Base-by-base conservation (phyloP, 2,888 invertebrate genomes). In the Cryptus viduatorius region DNA sequence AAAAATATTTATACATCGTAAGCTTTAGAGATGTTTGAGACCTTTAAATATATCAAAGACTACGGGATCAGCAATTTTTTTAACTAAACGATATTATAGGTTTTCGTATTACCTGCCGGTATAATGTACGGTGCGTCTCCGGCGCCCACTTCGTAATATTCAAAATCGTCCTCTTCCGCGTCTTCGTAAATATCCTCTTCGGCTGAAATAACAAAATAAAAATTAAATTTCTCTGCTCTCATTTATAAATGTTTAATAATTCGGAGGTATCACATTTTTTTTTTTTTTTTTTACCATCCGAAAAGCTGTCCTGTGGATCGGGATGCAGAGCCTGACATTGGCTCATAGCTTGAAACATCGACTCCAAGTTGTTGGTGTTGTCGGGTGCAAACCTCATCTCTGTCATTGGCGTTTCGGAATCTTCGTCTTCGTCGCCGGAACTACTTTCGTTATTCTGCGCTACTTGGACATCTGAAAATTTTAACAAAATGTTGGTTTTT, bases 271-370 rank as follows among this genome's bases (percentile, higher is more conserved):
- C 2, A 0, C 0, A 61, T 31, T 14, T 71, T 46, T 37, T 12
- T 64, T n/a, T n/a, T n/a, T n/a, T 76, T 0, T 69, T 53, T 77
- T 85, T 92, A 94, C 94, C 94, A 86, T 94, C 94, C 19, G 94
- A 94, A 86, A 94, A 93, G 84, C 94, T 95, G 76, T 97, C 96
- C 61, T 95, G 95, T 12, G 96, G 96, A 93, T 97, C 97, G 3
- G 97, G 98, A 94, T 98, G 97, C 83, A 98, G 94, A 16, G 96
- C 95, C 94, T 98, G 97, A 90, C 98, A 97, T 61, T 96, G 95
- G 86, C 95, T 96, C 95, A 98, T 96, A 7, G 97, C 96, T 90
- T 96, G 95, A 92, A 96, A 98, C 94, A 98, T 96, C 12, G 94
- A 94, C 83, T 96, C 95, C 87, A 98, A 95, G 76, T 94, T 94